These are phyloP conservation scores for Allacma fusca DNA, from an alignment of 2,888 invertebrate species.

Conservation along the genomic window DNA sequence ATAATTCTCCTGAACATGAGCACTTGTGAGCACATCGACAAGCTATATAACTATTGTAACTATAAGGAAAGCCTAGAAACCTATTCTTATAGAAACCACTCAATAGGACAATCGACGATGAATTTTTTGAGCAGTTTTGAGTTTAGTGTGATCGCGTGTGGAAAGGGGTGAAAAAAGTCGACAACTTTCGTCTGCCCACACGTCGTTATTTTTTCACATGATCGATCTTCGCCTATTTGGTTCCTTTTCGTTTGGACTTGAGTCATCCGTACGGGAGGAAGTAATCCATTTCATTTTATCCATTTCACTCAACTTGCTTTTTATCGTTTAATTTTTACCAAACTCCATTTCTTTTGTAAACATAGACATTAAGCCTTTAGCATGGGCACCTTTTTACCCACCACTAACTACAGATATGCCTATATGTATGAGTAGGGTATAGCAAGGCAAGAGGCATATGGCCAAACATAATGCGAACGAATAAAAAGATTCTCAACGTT, in stretches of 20 bases:
- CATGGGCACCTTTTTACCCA: no score
- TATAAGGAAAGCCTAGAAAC: no score
- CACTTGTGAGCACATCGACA: no score
- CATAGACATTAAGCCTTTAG: background rate
- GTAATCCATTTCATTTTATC: conserved; percentile 33
- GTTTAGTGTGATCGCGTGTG: conserved; percentile 27
- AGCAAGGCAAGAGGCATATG: no score
- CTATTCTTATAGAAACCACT: no score
- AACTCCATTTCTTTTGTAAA: conserved; percentile 22
- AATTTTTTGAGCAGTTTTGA: background rate
- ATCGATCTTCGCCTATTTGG: conserved; percentile 39
- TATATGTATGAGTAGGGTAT: no score
- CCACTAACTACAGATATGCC: no score
- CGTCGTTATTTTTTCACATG: conserved; percentile 47
- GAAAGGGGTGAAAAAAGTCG: conserved; percentile 37
- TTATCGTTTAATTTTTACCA: conserved; percentile 34
- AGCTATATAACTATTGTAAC: no score
- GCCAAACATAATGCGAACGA: no score
- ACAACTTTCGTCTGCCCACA: conserved; percentile 42
- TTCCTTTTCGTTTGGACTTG: conserved; percentile 22
- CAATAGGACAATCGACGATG: no score
- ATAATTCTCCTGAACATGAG: no score
- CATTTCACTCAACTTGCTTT: conserved; percentile 37
- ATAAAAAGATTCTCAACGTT: no score
- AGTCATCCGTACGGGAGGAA: conserved; percentile 29